Evolutionary conservation across 1,140 invertebrate species (phyloP), one percentile per base, ranked within the genome.

Genomic region (Sinonovacula constricta): DNA sequence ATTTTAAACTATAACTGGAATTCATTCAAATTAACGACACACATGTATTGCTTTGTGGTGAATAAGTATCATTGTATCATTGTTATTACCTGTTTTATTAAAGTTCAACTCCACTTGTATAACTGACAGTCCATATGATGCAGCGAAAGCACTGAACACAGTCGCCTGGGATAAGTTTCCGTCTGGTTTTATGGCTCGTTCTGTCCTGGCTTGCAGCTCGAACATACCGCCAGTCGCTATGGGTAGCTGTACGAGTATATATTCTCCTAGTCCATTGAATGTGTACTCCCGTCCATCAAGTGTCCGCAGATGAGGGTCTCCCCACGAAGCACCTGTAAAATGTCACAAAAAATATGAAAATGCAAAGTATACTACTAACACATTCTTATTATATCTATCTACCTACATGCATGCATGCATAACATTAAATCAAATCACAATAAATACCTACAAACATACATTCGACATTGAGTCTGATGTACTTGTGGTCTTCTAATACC

Each of bases 181-280:
- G 28, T 70, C 54, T 28, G n/a, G 7, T 45, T 59, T 70, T 4
- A 39, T 18, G 24, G 68, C 51, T 45, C 68, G n/a, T 4, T 34
- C 7, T 1, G 68, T 70, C 1, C 68, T 28, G 7, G 68, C 53
- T 34, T 70, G 68, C 1, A 70, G 30, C 7, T 31, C 15, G 45
- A 70, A 57, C 28, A 7, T 22, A n/a, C 49, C 22, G 5, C 18
- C 14, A 22, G 26, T 59, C 4, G 18, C 12, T 12, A 59, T n/a
- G 1, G 15, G 5, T 12, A 70, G 4, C 18, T 18, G 24, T 53
- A 53, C 49, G 1, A 70, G 30, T 2, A n/a, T 45, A 36, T 74
- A 74, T 22, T 74, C 70, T 31, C 70, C 70, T 22, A 62, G 34
- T 24, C 70, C 70, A 62, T 74, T 74, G 33, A 62, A 74, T 2